A percentile compares a stretch with the other conserved stretches of the same genome.
These are phyloP conservation scores for Nesogale talazaci DNA, from an alignment of 2,113 vertebrate genomes.

Conservation along the genomic window DNA sequence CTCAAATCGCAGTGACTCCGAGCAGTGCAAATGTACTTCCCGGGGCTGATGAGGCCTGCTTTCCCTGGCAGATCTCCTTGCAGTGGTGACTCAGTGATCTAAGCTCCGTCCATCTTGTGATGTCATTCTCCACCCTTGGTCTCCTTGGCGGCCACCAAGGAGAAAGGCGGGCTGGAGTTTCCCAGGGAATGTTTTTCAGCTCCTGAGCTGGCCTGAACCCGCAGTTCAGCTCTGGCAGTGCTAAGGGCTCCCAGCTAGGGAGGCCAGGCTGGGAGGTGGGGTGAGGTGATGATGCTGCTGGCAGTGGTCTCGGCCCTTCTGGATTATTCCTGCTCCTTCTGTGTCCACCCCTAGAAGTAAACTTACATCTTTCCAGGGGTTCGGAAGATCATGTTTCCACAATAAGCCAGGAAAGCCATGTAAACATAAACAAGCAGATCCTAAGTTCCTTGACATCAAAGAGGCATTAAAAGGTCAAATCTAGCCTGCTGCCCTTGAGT, in stretches of 20 bases:
- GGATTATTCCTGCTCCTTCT: background rate
- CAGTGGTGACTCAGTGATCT: background rate
- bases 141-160: background rate
- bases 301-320: background rate
- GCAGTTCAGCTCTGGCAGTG: background rate
- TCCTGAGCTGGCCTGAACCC: background rate
- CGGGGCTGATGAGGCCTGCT: background rate
- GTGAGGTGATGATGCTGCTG: background rate
- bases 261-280: background rate
- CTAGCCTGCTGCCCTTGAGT: background rate
- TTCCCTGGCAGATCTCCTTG: background rate
- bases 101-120: background rate
- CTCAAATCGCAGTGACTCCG: background rate
- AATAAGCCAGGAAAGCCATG: background rate
- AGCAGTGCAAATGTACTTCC: background rate
- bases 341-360: background rate
- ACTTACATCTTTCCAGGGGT: background rate
- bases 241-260: background rate
- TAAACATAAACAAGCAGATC: background rate
- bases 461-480: background rate
- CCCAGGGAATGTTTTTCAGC: background rate
- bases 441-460: background rate
- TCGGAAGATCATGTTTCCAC: background rate
- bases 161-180: background rate
- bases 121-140: background rate